These are phyloP conservation scores for Eulithis prunata DNA, from an alignment of 2,888 invertebrate genomes.

Conservation along the genomic window DNA sequence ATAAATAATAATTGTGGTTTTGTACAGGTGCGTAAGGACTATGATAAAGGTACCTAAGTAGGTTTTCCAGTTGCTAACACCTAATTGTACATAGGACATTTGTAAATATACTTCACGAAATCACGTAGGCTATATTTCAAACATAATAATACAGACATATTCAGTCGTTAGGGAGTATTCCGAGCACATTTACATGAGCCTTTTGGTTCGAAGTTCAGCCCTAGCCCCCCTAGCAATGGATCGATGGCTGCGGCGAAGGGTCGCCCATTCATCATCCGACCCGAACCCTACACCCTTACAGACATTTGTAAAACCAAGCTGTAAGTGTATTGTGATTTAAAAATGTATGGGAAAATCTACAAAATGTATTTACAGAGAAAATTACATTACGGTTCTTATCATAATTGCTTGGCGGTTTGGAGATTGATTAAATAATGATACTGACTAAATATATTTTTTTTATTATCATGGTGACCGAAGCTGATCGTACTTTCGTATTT, in stretches of 20 bases:
- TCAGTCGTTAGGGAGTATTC: constrained; percentile 24
- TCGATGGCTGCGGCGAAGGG: constrained; percentile 61
- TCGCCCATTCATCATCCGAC: constrained; percentile 63
- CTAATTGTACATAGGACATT: background rate
- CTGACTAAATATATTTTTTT: background rate
- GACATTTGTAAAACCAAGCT: constrained; percentile 36
- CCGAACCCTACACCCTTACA: constrained; percentile 51
- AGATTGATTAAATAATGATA: background rate
- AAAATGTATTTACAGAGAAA: background rate
- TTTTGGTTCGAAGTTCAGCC: constrained; percentile 51
- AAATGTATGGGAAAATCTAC: constrained; percentile 8
- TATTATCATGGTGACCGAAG: background rate
- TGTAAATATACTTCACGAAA: background rate
- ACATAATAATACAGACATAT: constrained; percentile 10
- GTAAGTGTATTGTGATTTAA: constrained; percentile 18
- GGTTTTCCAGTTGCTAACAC: background rate
- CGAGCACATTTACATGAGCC: constrained; percentile 44
- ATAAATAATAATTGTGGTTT: too few species aligned
- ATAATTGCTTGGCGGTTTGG: too few species aligned
- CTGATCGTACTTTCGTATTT: too few species aligned
- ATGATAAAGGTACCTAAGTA: too few species aligned
- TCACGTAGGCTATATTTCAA: constrained; percentile 1
- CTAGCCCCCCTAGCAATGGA: constrained; percentile 48
- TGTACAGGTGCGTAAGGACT: too few species aligned
- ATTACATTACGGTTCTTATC: background rate